Percentiles rank a stretch among this genome's conserved stretches.
Conservation (phyloP, 2,113 vertebrate genomes). For the Oryzias woworae region DNA sequence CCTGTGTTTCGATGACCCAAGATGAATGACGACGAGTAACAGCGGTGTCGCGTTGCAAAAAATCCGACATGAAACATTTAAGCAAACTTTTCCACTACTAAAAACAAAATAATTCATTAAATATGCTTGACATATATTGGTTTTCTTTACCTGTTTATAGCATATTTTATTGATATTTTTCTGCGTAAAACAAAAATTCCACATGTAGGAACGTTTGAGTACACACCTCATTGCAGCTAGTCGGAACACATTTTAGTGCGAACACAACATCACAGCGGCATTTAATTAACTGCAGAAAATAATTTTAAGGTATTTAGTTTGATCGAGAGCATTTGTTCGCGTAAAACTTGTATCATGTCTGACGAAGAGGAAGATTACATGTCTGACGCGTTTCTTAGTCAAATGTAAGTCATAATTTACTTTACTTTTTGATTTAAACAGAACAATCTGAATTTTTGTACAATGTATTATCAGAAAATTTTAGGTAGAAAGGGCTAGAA, state of each 20-base stretch:
- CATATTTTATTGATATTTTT: no score
- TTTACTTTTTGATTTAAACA: neutral
- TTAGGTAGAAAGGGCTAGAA: no score
- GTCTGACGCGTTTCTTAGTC: slow-evolving; percentile 88
- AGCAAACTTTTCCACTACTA: neutral
- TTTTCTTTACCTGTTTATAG: no score
- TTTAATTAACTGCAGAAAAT: accelerated
- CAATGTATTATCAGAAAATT: no score
- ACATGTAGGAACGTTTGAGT: neutral
- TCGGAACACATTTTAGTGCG: slow-evolving; percentile 33
- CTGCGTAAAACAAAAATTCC: neutral
- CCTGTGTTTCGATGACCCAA: slow-evolving; percentile 41
- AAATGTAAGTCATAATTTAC: slow-evolving; percentile 76
- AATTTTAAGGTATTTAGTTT: no score
- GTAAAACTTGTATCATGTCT: slow-evolving; percentile 69
- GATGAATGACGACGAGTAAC: slow-evolving; percentile 59
- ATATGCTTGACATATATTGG: neutral
- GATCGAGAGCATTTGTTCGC: accelerated
- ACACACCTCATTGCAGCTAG: neutral
- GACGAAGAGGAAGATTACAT: slow-evolving; percentile 92
- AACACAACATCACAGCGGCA: slow-evolving; percentile 29
- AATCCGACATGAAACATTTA: slow-evolving; percentile 38
- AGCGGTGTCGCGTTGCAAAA: slow-evolving; percentile 44
- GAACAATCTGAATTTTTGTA: neutral
- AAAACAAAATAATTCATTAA: neutral